Percentiles rank a stretch among this genome's conserved stretches.
Evolutionary conservation across 2,888 invertebrate genomes (phyloP).

Genomic region (Muschampia plurimacula): DNA sequence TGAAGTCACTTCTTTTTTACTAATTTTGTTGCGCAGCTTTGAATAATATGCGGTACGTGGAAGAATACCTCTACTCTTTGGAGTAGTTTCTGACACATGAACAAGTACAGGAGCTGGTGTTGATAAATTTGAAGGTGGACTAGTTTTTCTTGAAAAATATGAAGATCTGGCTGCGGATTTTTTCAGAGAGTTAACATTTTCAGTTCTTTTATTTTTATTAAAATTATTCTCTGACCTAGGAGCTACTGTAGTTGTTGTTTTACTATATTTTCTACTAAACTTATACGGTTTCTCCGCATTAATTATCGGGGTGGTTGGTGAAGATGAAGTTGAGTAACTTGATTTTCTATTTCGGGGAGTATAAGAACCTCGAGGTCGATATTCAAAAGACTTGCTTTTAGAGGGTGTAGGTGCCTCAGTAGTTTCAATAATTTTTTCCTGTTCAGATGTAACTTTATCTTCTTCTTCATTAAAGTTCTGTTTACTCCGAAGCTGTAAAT

Average conservation of each 20-base stretch:
- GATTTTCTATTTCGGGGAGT: constrained; percentile 64
- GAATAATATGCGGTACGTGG: constrained; percentile 75
- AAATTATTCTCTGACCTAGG: constrained; percentile 53
- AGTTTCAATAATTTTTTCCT: constrained; percentile 49
- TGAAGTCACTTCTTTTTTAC: constrained; percentile 49
- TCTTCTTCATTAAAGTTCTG: constrained; percentile 55
- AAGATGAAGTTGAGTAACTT: constrained; percentile 55
- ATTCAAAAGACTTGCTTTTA: constrained; percentile 57
- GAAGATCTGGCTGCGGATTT: constrained; percentile 64
- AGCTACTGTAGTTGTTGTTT: constrained; percentile 61
- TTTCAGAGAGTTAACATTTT: constrained; percentile 56
- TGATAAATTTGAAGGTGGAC: constrained; percentile 51
- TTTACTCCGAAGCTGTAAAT: constrained; percentile 71
- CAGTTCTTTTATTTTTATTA: constrained; percentile 57
- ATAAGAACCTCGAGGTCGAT: constrained; percentile 64
- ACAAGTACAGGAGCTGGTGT: constrained; percentile 52
- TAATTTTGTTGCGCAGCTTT: constrained; percentile 58
- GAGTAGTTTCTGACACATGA: constrained; percentile 46
- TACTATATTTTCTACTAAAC: constrained; percentile 69
- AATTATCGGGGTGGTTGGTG: constrained; percentile 46
- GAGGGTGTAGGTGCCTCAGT: constrained; percentile 52
- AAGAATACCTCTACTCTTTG: constrained; percentile 56
- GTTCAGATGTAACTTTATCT: constrained; percentile 44
- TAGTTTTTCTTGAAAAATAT: constrained; percentile 63
- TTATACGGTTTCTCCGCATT: constrained; percentile 63